Evolutionary conservation across 2,888 invertebrate species (phyloP).

Genomic region (Aporophyla nigra): DNA sequence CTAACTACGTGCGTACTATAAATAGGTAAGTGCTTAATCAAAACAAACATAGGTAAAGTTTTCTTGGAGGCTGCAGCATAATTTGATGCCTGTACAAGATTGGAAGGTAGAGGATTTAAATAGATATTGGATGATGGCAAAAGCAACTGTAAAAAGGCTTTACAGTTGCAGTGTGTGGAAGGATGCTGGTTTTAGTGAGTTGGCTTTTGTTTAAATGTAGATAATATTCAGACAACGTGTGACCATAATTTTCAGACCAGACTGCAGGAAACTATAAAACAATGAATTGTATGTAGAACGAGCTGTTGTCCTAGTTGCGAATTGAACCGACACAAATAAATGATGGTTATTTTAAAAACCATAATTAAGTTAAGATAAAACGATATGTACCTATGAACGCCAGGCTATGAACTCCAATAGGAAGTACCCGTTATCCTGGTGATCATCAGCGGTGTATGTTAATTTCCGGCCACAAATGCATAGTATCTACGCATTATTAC

Average conservation of each 20-base stretch:
- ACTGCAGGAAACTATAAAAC: slow-evolving; percentile 49
- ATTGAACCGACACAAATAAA: slow-evolving; percentile 26
- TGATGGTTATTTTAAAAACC: not conserved
- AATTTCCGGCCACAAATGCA: not conserved
- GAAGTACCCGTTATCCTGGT: too few relatives aligned
- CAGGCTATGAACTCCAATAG: not conserved
- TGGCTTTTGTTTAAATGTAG: slow-evolving; percentile 27
- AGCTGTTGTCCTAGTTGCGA: slow-evolving; percentile 31
- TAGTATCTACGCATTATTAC: not conserved
- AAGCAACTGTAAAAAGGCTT: not conserved
- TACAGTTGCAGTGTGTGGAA: slow-evolving; percentile 22
- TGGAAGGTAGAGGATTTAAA: not conserved
- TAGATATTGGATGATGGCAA: not conserved
- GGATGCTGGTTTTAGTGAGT: not conserved
- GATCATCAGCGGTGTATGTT: not conserved
- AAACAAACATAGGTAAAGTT: slow-evolving; percentile 44
- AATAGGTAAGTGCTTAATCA: slow-evolving; percentile 45
- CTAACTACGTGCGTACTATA: slow-evolving; percentile 30
- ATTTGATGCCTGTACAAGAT: slow-evolving; percentile 18
- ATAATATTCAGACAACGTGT: slow-evolving; percentile 30
- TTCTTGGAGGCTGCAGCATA: not conserved
- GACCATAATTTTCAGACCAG: slow-evolving; percentile 8
- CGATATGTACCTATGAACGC: not conserved
- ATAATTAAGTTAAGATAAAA: not conserved
- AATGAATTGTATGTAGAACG: slow-evolving; percentile 42